Conservation (phyloP, 2,888 invertebrate genomes). For the Argyresthia albistria region DNA sequence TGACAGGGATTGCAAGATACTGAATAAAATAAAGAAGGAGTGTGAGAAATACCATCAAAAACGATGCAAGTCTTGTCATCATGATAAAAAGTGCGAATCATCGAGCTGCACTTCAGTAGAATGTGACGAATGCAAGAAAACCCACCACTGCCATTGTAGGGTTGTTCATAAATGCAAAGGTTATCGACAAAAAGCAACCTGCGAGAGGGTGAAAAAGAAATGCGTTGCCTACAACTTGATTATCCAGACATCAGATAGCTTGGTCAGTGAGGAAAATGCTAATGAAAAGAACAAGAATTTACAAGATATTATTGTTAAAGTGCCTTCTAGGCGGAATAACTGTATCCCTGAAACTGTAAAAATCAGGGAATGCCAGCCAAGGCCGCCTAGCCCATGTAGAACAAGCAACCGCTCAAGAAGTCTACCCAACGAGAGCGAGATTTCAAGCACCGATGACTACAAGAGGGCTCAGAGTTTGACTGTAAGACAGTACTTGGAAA, state of each 20-base stretch:
- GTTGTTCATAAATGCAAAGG: conserved; percentile 39
- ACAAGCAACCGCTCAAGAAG: conserved; percentile 27
- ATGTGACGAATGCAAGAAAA: conserved; percentile 45
- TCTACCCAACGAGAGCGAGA: conserved; percentile 42
- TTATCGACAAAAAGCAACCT: conserved; percentile 25
- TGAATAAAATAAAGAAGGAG: conserved; percentile 54
- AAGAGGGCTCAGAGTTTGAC: conserved; percentile 40
- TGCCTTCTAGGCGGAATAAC: conserved; percentile 34
- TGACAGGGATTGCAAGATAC: conserved; percentile 46
- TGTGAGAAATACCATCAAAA: conserved; percentile 56
- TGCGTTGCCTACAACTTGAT: conserved; percentile 59
- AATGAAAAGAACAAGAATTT: conserved; percentile 26
- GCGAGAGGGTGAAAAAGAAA: conserved; percentile 42
- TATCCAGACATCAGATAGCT: conserved; percentile 56
- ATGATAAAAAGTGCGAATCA: conserved; percentile 28
- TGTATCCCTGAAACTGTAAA: background rate
- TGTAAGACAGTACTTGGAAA: conserved; percentile 79
- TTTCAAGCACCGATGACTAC: conserved; percentile 43
- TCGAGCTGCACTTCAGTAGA: conserved; percentile 48
- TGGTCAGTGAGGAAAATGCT: conserved; percentile 40
- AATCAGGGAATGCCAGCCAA: background rate
- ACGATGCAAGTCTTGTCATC: conserved; percentile 30
- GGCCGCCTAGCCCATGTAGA: background rate
- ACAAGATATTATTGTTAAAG: conserved; percentile 51
- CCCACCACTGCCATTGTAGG: conserved; percentile 40